Base-by-base conservation (phyloP, 2,888 invertebrate genomes). In the Sacculina carcini region DNA sequence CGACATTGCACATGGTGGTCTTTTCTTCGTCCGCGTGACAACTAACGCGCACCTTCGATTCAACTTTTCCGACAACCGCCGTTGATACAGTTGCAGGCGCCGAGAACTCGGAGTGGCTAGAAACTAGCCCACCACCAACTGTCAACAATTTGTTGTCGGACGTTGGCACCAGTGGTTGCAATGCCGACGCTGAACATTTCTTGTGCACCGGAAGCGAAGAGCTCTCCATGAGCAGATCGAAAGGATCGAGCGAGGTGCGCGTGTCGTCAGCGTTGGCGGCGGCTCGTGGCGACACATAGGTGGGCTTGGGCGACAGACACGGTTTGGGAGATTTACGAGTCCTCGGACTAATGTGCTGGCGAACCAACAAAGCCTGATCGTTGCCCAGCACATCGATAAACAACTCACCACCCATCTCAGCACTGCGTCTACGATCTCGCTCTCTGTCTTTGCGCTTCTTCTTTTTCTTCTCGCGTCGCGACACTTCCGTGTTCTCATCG, bases 181-280 rank as follows among this genome's bases (percentile, higher is more conserved):
- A n/a, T n/a, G n/a, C n/a, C n/a, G n/a, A n/a, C n/a, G n/a, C n/a
- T n/a, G n/a, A n/a, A n/a, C n/a, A n/a, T n/a, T n/a, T n/a, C n/a
- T n/a, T n/a, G n/a, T n/a, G n/a, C n/a, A n/a, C n/a, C n/a, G n/a
- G n/a, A n/a, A n/a, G n/a, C n/a, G n/a, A n/a, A n/a, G n/a, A n/a
- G n/a, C 10, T 38, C 52, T 47, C 55, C 53, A 51, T 50, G 50
- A 53, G 61, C 44, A 32, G 34, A 14, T 44, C 44, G 29, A 42
- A 51, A 26, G 38, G 23, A 14, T 52, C 44, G 2, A 44, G 44
- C 10, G 28, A 28, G 44, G 26, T 44, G 28, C 44, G 16, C 9
- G 44, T 26, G 26, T n/a, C 28, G 2, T n/a, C n/a, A 3, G 44
- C 44, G 16, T n/a, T 19, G 9, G 44, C 44, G 4, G 26, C 44